These are phyloP conservation scores for Leptura quadrifasciata DNA, from an alignment of 2,888 invertebrate species.

Conservation along the genomic window DNA sequence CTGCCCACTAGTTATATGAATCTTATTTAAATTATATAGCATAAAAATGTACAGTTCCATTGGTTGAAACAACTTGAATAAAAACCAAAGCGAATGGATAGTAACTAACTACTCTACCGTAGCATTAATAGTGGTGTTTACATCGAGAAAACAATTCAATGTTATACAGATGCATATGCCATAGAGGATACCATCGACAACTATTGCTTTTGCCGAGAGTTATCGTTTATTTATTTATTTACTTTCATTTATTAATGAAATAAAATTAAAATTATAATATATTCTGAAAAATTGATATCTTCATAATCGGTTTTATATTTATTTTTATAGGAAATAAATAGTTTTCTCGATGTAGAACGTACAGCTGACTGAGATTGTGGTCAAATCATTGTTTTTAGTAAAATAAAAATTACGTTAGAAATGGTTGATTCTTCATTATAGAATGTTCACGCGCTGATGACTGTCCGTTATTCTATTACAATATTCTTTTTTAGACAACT, in stretches of 20 bases:
- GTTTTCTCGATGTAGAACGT: background rate
- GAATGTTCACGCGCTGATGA: conserved; percentile 12
- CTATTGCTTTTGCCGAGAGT: no score
- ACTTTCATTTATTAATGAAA: no score
- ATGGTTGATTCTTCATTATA: conserved; percentile 1
- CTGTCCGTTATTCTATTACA: background rate
- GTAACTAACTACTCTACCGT: background rate
- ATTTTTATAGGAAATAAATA: background rate
- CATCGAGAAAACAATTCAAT: background rate
- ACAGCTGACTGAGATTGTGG: background rate
- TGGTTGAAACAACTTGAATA: background rate
- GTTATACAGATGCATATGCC: background rate
- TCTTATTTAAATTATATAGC: background rate
- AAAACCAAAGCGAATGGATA: conserved; percentile 1
- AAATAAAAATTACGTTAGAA: background rate
- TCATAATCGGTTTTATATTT: background rate
- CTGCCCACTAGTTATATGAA: no score
- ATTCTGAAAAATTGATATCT: no score
- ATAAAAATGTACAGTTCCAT: background rate
- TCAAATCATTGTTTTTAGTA: background rate
- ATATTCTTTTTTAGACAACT: background rate
- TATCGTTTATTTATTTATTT: no score
- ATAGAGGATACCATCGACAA: background rate
- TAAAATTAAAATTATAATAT: no score
- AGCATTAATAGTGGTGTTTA: background rate